These are phyloP conservation scores for Chloropsis cyanopogon DNA, from an alignment of 2,113 vertebrate genomes.

Conservation along the genomic window DNA sequence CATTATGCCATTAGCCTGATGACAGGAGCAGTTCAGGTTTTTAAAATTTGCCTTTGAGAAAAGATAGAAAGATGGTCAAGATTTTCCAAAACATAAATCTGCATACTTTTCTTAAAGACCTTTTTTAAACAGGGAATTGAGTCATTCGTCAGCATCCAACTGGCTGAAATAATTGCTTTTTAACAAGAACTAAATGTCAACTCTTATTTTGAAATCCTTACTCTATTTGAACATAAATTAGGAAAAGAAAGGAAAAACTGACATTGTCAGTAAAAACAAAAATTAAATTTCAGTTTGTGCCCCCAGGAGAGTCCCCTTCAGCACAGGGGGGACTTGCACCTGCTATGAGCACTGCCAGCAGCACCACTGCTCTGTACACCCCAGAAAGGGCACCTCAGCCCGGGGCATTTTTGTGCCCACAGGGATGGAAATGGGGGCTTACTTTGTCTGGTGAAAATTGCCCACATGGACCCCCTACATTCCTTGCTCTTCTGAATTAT, in stretches of 20 bases:
- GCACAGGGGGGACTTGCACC: neutral
- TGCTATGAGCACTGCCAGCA: neutral
- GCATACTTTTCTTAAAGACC: neutral
- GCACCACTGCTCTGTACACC: neutral
- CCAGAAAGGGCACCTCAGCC: neutral
- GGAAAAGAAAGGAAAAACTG: neutral
- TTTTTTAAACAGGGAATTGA: neutral
- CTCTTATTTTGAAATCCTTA: neutral
- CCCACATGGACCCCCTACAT: neutral
- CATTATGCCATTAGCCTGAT: neutral
- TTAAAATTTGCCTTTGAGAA: neutral
- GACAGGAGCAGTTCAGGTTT: neutral
- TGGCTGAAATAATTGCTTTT: neutral
- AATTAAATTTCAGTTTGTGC: neutral
- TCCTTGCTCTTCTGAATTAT: neutral
- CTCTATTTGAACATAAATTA: neutral
- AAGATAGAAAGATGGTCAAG: neutral
- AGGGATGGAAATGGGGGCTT: neutral
- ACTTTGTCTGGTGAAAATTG: neutral
- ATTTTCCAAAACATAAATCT: neutral
- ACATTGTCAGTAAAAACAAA: neutral
- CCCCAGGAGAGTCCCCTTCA: neutral
- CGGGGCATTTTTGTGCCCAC: neutral
- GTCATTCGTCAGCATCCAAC: neutral
- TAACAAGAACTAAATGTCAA: neutral